phyloP scores from a whole-genome alignment of 2,888 invertebrate genomes.

The Tuta absoluta region DNA sequence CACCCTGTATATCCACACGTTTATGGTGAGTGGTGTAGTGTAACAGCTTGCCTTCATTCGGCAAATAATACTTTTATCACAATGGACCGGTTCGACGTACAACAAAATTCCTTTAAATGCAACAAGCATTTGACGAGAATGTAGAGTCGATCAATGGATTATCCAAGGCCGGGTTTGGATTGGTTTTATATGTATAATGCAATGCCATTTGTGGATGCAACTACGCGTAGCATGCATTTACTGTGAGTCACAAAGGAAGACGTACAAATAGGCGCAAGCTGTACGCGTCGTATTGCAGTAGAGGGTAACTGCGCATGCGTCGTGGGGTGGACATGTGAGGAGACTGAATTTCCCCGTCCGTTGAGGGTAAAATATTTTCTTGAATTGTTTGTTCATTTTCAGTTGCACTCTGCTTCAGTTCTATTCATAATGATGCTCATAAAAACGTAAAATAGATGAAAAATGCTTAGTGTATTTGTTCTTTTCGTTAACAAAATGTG shows the following conservation, averaged over 20 bases:
- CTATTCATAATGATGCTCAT: no score
- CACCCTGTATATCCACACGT: not conserved
- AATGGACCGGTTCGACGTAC: not conserved
- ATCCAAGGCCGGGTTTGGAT: not conserved
- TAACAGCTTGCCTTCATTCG: not conserved
- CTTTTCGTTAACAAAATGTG: no score
- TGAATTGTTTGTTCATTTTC: no score
- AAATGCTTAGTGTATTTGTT: no score
- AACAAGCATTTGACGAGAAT: not conserved
- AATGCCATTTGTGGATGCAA: not conserved
- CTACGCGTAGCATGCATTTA: not conserved
- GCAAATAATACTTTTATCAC: not conserved
- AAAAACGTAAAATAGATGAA: no score
- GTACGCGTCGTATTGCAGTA: slow-evolving; percentile 75
- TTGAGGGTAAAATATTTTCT: no score
- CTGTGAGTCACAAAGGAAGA: slow-evolving; percentile 38
- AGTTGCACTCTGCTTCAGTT: no score
- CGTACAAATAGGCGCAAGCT: slow-evolving; percentile 54
- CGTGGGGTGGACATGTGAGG: slow-evolving; percentile 45
- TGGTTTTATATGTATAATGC: not conserved
- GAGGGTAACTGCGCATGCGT: slow-evolving; percentile 67
- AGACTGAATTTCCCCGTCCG: not conserved
- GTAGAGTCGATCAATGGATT: not conserved
- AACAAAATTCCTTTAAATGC: not conserved
- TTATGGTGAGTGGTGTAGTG: not conserved